A percentile compares a stretch with the other conserved stretches of the same genome.
Evolutionary conservation across 2,888 invertebrate genomes (phyloP).

Genomic region (Chelonus formosanus): DNA sequence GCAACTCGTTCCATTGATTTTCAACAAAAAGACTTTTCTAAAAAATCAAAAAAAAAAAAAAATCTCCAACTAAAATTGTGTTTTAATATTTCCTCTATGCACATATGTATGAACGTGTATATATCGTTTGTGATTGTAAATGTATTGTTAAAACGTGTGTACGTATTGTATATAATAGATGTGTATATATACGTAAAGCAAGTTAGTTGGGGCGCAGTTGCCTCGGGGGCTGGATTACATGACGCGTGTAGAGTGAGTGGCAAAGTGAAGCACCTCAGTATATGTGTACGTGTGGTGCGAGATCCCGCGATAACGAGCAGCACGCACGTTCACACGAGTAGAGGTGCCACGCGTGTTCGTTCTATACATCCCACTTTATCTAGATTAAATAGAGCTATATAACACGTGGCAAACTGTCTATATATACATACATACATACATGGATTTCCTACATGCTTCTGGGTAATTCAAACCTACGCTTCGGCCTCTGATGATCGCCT

Average conservation of each 20-base stretch:
- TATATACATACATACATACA: not conserved
- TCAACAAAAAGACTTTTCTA: too few relatives aligned
- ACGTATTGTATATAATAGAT: not conserved
- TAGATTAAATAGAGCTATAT: slow-evolving; percentile 13
- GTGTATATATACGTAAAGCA: not conserved
- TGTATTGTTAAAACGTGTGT: not conserved
- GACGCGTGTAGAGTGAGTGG: slow-evolving; percentile 8
- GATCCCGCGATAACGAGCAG: slow-evolving; percentile 28
- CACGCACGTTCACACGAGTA: slow-evolving; percentile 16
- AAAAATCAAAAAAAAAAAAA: not conserved
- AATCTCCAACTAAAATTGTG: not conserved
- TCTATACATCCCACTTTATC: slow-evolving; percentile 8
- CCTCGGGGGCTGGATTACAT: slow-evolving; percentile 3
- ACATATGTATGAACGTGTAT: too few relatives aligned
- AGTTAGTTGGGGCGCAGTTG: not conserved
- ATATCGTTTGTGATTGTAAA: not conserved
- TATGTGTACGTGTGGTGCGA: slow-evolving; percentile 9
- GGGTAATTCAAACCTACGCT: too few relatives aligned
- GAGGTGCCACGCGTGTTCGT: slow-evolving; percentile 4
- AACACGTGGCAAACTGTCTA: slow-evolving; percentile 4
- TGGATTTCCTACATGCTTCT: too few relatives aligned
- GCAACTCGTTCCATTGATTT: too few relatives aligned
- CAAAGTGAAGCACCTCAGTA: slow-evolving; percentile 2
- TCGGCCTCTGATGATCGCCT: too few relatives aligned
- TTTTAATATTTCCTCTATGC: too few relatives aligned